Percentiles rank a stretch among this genome's conserved stretches.
These are phyloP conservation scores for Centruroides vittatus DNA, from an alignment of 1,140 invertebrate species.

Conservation along the genomic window DNA sequence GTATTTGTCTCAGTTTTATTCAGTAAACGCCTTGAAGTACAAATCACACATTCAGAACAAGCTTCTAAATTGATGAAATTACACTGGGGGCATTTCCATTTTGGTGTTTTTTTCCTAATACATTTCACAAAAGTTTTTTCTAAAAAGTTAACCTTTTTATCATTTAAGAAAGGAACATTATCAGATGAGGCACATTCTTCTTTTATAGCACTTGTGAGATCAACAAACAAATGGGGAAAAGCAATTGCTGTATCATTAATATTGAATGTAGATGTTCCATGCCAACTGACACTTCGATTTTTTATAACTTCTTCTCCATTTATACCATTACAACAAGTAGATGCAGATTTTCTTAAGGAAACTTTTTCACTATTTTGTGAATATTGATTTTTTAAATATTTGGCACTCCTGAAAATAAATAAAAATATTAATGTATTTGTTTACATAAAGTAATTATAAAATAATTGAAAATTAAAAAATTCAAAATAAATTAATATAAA, in stretches of 20 bases:
- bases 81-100: slow-evolving; percentile 21
- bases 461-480: too few relatives aligned
- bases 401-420: too few relatives aligned
- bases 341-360: slow-evolving; percentile 10
- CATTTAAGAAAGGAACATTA: slow-evolving; percentile 5
- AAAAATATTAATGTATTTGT: too few relatives aligned
- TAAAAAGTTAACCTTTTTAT: slow-evolving; percentile 14
- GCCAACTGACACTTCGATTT: slow-evolving; percentile 13
- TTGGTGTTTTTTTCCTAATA: slow-evolving; percentile 17
- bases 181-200: slow-evolving; percentile 2
- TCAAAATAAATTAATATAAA: too few relatives aligned
- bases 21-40: slow-evolving; percentile 3
- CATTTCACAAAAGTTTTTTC: slow-evolving; percentile 20
- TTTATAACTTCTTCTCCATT: slow-evolving; percentile 2
- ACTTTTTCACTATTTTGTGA: too few relatives aligned
- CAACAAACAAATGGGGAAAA: slow-evolving; percentile 10
- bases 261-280: slow-evolving; percentile 11
- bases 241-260: slow-evolving; percentile 8
- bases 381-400: too few relatives aligned
- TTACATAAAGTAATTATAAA: too few relatives aligned
- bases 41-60: slow-evolving; percentile 21
- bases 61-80: slow-evolving; percentile 19
- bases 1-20: background rate
- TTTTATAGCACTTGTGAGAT: slow-evolving; percentile 10
- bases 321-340: slow-evolving; percentile 1